phyloP scores from a whole-genome alignment of 1,140 invertebrate genomes.

The Popillia japonica region DNA sequence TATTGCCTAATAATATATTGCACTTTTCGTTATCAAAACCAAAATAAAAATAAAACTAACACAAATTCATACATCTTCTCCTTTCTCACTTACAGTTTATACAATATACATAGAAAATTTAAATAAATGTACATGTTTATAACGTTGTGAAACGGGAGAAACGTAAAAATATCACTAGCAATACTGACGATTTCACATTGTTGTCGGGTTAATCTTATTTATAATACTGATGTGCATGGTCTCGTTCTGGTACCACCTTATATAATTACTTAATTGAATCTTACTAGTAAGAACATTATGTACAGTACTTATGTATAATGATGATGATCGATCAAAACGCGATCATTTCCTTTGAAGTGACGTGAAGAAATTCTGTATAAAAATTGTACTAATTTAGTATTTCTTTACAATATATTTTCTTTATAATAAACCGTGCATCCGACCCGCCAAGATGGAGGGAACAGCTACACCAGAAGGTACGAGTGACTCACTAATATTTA shows the following conservation, averaged over 20 bases:
- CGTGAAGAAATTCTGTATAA: conserved; percentile 51
- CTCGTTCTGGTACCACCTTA: conserved; percentile 23
- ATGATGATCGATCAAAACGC: background rate
- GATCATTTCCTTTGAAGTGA: conserved; percentile 30
- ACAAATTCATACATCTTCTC: background rate
- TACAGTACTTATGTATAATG: conserved; percentile 33
- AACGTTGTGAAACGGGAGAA: background rate
- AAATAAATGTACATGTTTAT: conserved; percentile 12
- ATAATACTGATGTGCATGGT: conserved; percentile 38
- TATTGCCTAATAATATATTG: conserved; percentile 29
- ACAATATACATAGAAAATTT: background rate
- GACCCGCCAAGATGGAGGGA: background rate
- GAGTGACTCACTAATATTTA: conserved; percentile 47
- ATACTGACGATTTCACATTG: conserved; percentile 40
- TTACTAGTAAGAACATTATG: conserved; percentile 17
- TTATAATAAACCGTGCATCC: background rate
- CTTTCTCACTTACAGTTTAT: conserved; percentile 14
- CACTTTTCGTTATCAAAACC: background rate
- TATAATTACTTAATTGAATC: conserved; percentile 23
- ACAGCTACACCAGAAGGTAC: conserved; percentile 44
- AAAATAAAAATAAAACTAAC: conserved; percentile 3
- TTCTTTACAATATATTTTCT: conserved; percentile 42
- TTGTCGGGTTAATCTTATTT: conserved; percentile 29
- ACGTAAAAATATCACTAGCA: conserved; percentile 36
- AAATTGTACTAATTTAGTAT: conserved; percentile 58